Conservation (phyloP, 1,140 invertebrate species). For the Dendroctonus ponderosae region DNA sequence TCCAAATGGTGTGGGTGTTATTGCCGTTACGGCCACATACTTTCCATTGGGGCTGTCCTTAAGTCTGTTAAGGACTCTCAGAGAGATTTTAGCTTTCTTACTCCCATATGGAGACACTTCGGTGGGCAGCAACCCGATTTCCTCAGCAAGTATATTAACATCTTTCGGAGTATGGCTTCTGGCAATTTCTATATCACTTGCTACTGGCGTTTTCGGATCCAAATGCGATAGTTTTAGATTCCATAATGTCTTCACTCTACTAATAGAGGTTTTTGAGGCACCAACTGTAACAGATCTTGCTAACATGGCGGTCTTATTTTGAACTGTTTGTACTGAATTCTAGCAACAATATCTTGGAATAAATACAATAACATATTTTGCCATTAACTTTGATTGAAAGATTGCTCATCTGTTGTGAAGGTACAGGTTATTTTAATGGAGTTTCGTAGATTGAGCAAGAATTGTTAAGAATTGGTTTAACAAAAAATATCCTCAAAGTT, state of each 20-base stretch:
- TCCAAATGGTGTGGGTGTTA: slow-evolving; percentile 95
- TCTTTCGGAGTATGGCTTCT: slow-evolving; percentile 85
- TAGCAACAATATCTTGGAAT: too few species aligned
- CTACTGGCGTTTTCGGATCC: slow-evolving; percentile 64
- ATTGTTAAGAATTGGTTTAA: too few species aligned
- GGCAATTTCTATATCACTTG: slow-evolving; percentile 89
- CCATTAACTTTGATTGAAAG: too few species aligned
- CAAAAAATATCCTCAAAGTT: too few species aligned
- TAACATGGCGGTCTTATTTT: too few species aligned
- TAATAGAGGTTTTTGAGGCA: too few species aligned
- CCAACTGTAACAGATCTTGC: too few species aligned
- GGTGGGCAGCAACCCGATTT: slow-evolving; percentile 77
- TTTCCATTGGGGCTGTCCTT: slow-evolving; percentile 73
- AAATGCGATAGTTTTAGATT: slow-evolving; percentile 63
- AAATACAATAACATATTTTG: too few species aligned
- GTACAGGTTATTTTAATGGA: too few species aligned
- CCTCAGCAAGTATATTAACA: slow-evolving; percentile 72
- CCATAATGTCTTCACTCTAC: slow-evolving; percentile 59
- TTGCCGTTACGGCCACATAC: slow-evolving; percentile 94
- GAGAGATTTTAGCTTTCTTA: slow-evolving; percentile 93
- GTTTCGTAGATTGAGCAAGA: too few species aligned
- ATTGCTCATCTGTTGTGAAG: too few species aligned
- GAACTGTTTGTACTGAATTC: too few species aligned
- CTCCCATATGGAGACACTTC: slow-evolving; percentile 91
- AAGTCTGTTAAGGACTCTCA: slow-evolving; percentile 79